These are phyloP conservation scores for Trachelus stipa DNA, from an alignment of 2,888 invertebrate species.

Conservation along the genomic window DNA sequence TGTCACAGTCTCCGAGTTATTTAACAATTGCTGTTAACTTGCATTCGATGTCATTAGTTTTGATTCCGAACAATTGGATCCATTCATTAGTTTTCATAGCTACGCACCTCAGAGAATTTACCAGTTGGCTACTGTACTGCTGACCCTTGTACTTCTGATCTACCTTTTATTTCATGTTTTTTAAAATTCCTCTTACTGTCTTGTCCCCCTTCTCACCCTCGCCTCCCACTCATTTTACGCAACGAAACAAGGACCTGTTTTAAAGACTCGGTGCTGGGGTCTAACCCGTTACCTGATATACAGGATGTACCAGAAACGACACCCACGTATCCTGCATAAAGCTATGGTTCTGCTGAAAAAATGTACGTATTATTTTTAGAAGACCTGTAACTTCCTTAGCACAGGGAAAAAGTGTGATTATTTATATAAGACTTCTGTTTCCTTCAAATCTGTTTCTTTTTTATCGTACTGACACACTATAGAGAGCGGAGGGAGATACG, in stretches of 20 bases:
- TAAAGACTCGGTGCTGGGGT: neutral
- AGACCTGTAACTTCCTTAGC: no score
- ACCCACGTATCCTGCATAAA: neutral
- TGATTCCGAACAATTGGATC: neutral
- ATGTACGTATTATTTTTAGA: neutral
- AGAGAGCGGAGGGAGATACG: no score
- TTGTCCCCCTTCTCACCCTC: neutral
- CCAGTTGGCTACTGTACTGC: neutral
- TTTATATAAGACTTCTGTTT: no score
- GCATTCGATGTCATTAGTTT: neutral
- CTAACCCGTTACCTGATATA: neutral
- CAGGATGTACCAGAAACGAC: neutral
- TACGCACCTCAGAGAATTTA: neutral
- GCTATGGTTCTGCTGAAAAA: neutral
- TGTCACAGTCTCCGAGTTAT: slow-evolving; percentile 3
- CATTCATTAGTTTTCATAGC: neutral
- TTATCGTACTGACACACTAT: no score
- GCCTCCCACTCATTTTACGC: neutral
- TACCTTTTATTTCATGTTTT: neutral
- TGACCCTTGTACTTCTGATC: neutral
- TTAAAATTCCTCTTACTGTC: neutral
- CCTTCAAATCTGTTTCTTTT: no score
- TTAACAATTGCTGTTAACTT: neutral
- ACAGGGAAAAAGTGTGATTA: no score
- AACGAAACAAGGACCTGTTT: neutral